A percentile compares a stretch with the other conserved stretches of the same genome.
Evolutionary conservation across 2,797 vertebrate species (phyloP).

Genomic region (Martes flavigula): DNA sequence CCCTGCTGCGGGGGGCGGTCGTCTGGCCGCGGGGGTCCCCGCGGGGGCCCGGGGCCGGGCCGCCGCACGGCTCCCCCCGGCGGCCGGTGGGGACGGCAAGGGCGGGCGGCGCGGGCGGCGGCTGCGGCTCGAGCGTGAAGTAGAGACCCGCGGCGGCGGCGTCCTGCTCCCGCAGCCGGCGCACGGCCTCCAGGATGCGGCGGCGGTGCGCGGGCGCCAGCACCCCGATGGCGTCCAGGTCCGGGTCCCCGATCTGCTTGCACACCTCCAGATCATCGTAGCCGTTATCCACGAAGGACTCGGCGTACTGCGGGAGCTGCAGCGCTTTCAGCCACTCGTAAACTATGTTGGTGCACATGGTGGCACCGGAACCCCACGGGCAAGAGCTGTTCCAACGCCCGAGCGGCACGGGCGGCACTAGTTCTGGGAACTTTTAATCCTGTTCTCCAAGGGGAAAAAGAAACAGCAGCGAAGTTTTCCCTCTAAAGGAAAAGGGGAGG

Average conservation of each 20-base stretch:
- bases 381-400: background rate
- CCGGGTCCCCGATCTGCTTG: constrained; percentile 98
- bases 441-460: background rate
- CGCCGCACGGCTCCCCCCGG: constrained; percentile 87
- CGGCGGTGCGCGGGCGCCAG: constrained; percentile 93
- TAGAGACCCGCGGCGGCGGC: constrained; percentile 93
- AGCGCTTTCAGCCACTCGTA: constrained; percentile 98
- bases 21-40: constrained; percentile 83
- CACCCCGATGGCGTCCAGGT: constrained; percentile 98
- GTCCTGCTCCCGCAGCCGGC: constrained; percentile 93
- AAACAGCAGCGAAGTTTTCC: constrained; percentile 54
- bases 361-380: background rate
- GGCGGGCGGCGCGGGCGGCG: constrained; percentile 76
- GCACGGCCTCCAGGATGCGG: constrained; percentile 94
- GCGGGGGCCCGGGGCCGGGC: constrained; percentile 81
- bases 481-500: background rate
- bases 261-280: constrained; percentile 99
- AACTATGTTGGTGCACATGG: constrained; percentile 95
- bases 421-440: constrained; percentile 80
- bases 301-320: constrained; percentile 95
- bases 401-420: constrained; percentile 27
- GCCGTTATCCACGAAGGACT: constrained; percentile 97
- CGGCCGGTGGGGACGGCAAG: constrained; percentile 83
- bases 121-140: constrained; percentile 94
- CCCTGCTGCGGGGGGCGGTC: constrained; percentile 85